Percentiles rank a stretch among this genome's conserved stretches.
These are phyloP conservation scores for Melanogrammus aeglefinus DNA, from an alignment of 2,797 vertebrate species.

Conservation along the genomic window DNA sequence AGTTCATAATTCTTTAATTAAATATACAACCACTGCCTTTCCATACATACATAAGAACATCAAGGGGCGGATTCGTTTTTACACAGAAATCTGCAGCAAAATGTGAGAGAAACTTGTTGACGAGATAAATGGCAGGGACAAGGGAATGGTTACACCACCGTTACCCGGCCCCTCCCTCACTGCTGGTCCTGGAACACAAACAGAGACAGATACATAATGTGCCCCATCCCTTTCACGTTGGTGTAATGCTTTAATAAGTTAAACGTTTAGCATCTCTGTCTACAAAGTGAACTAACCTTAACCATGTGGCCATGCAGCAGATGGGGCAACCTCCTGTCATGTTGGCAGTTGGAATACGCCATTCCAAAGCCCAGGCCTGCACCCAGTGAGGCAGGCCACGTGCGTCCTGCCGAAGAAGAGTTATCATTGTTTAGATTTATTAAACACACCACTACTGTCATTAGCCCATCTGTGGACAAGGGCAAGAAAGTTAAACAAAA, in stretches of 20 bases:
- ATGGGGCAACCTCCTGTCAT: constrained; percentile 84
- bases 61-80: constrained; percentile 18
- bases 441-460: background rate
- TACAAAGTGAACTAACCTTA: constrained; percentile 71
- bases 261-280: background rate
- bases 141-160: background rate
- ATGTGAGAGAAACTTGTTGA: background rate
- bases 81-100: constrained; percentile 32
- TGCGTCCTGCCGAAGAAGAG: constrained; percentile 74
- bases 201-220: constrained; percentile 25
- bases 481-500: background rate
- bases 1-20: constrained; percentile 60
- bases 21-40: constrained; percentile 52
- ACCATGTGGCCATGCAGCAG: constrained; percentile 85
- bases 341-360: constrained; percentile 91
- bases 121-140: background rate
- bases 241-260: constrained; percentile 3
- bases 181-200: constrained; percentile 61
- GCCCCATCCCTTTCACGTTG: background rate
- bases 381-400: constrained; percentile 85
- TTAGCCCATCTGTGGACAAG: background rate
- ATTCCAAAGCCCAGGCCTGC: constrained; percentile 88
- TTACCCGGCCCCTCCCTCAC: constrained; percentile 22
- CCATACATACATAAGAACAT: constrained; percentile 29
- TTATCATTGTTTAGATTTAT: background rate